Percentiles rank a stretch among this genome's conserved stretches.
Evolutionary conservation across 2,113 vertebrate genomes (phyloP).

Genomic region (Speoplatyrhinus poulsoni): DNA sequence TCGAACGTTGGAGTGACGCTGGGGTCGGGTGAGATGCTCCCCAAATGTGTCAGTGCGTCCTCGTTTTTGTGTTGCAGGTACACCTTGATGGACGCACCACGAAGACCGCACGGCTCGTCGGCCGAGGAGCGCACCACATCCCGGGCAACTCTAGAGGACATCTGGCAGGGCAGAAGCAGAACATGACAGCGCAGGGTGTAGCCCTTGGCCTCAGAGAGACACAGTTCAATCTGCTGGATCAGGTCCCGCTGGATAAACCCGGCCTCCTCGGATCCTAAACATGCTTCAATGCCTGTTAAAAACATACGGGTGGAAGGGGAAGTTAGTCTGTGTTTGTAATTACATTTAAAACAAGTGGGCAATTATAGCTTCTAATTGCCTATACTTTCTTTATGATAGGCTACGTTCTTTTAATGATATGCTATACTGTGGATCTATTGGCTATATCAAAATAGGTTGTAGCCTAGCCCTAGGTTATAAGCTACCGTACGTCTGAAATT

Average conservation of each 20-base stretch:
- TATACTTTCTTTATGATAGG: too few relatives aligned
- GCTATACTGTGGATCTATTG: too few relatives aligned
- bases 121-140: slow-evolving; percentile 63
- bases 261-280: slow-evolving; percentile 51
- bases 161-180: slow-evolving; percentile 70
- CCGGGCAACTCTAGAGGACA: slow-evolving; percentile 63
- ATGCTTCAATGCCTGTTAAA: slow-evolving; percentile 3
- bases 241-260: slow-evolving; percentile 55
- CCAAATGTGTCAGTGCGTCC: slow-evolving; percentile 52
- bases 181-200: slow-evolving; percentile 68
- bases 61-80: slow-evolving; percentile 57
- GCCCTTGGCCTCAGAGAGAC: slow-evolving; percentile 70
- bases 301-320: background rate
- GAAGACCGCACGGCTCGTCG: slow-evolving; percentile 78
- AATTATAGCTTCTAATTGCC: too few relatives aligned
- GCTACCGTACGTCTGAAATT: background rate
- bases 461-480: too few relatives aligned
- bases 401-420: too few relatives aligned
- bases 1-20: slow-evolving; percentile 77
- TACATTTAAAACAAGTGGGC: background rate
- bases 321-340: background rate
- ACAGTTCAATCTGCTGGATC: slow-evolving; percentile 63
- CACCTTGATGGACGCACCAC: slow-evolving; percentile 72
- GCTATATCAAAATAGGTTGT: background rate
- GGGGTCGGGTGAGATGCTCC: slow-evolving; percentile 53